Conservation (phyloP, 2,113 vertebrate genomes). For the Meriones unguiculatus region DNA sequence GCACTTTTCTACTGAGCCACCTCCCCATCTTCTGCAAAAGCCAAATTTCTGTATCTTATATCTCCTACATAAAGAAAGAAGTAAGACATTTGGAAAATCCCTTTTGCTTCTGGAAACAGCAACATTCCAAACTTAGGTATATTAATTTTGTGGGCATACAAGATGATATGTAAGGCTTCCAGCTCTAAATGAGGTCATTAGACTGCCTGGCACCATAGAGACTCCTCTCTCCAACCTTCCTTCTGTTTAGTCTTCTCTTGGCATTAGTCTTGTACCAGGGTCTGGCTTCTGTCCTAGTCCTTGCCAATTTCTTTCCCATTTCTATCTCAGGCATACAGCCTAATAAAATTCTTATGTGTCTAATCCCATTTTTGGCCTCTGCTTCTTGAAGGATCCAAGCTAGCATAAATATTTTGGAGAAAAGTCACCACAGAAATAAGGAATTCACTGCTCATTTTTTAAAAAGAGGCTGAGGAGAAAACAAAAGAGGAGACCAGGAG, state of each 20-base stretch:
- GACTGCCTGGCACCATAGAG: background rate
- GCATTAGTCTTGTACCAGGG: background rate
- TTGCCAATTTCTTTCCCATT: slow-evolving; percentile 4
- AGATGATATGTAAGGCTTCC: background rate
- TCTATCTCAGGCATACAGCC: background rate
- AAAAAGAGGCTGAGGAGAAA: background rate
- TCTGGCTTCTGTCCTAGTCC: background rate
- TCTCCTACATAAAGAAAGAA: background rate
- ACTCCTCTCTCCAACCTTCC: background rate
- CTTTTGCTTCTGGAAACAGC: background rate
- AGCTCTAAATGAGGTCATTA: background rate
- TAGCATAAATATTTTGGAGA: slow-evolving; percentile 42
- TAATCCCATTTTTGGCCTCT: slow-evolving; percentile 52
- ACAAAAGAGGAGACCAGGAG: background rate
- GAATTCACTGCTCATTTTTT: background rate
- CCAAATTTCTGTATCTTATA: background rate
- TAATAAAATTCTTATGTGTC: slow-evolving; percentile 38
- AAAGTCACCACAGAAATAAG: background rate
- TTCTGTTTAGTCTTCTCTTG: background rate
- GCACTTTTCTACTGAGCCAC: background rate
- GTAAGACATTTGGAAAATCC: background rate
- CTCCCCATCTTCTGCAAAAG: background rate
- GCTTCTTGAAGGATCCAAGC: slow-evolving; percentile 9
- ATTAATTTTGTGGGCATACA: background rate
- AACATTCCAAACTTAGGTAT: background rate